Evolutionary conservation across 1,140 invertebrate species (phyloP), one percentile per base, ranked within the genome.

Genomic region (Hyles euphorbiae): DNA sequence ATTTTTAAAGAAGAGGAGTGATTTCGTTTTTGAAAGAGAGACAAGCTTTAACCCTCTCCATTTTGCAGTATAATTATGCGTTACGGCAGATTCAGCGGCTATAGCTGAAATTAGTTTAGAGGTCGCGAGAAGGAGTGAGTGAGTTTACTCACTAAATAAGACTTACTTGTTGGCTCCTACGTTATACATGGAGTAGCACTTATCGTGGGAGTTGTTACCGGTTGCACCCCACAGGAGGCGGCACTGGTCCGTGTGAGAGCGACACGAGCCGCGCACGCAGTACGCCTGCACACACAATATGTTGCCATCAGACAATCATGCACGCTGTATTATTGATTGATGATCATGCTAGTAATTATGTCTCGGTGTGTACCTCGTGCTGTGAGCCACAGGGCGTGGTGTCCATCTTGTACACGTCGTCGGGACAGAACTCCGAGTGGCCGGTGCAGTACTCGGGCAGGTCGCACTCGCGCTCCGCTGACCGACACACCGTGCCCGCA

Each of bases 371-470:
- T 44, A 92, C 91, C 74, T 94, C 92, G 43, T 93, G 93, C 52
- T 90, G 90, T n/a, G 33, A 11, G 5, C 93, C 93, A 85, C 98
- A 99, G 1, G 90, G 79, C 62, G 94, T 93, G 0, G 97, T 96
- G 88, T 99, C 95, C 81, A 97, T 94, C 75, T 97, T 96, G 86
- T 93, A 97, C 0, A 98, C 94, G 90, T 99, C 97, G 10, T 88
- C 82, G 0, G 98, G 98, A 89, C 98, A 99, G 81, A 94, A 97
- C 80, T 99, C 97, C 0, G 94, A 95, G 58, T 96, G 92, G 0
- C 98, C 98, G 1, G 95, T 96, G 84, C 98, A 99, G 81, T 93
- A 99, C 85, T 99, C 98, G 0, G 98, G 95, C 36, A 99, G 81
- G 88, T 99, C 98, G 90, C 98, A 99, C 74, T 98, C 96, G 56